Percentiles rank a stretch among this genome's conserved stretches.
These are phyloP conservation scores for Heliconius eleuchia DNA, from an alignment of 1,140 invertebrate genomes.

Conservation along the genomic window DNA sequence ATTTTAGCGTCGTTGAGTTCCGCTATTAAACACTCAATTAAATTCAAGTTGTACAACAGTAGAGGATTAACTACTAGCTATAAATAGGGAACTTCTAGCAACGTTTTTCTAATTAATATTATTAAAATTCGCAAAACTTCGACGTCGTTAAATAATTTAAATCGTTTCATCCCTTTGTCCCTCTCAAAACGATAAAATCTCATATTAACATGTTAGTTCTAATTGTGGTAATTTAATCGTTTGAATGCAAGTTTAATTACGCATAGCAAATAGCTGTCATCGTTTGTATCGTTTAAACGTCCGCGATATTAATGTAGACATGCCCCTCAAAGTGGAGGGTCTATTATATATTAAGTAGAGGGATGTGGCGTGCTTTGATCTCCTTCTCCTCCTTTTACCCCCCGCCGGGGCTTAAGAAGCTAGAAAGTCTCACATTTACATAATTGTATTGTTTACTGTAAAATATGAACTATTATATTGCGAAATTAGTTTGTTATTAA, in stretches of 20 bases:
- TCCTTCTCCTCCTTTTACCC: conserved; percentile 46
- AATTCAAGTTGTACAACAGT: too few species aligned
- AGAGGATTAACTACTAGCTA: too few species aligned
- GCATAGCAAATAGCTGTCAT: conserved; percentile 57
- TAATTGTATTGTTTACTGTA: conserved; percentile 69
- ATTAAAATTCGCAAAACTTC: too few species aligned
- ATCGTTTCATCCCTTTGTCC: not conserved
- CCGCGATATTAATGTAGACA: conserved; percentile 72
- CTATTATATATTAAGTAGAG: conserved; percentile 76
- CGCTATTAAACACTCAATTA: too few species aligned
- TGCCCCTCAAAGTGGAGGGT: conserved; percentile 53
- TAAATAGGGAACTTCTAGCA: too few species aligned
- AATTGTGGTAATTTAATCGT: not conserved
- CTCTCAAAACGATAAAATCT: not conserved
- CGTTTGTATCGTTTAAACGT: conserved; percentile 48
- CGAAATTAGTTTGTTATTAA: not conserved
- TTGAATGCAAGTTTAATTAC: not conserved
- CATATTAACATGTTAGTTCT: conserved; percentile 5
- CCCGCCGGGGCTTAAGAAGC: conserved; percentile 64
- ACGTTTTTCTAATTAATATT: too few species aligned
- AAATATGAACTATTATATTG: conserved; percentile 45
- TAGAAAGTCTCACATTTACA: conserved; percentile 64
- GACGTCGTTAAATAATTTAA: too few species aligned
- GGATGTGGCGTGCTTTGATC: conserved; percentile 71
- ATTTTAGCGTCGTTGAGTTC: too few species aligned